Base-by-base conservation (phyloP, 2,888 invertebrate genomes). In the Polietes domitor region DNA sequence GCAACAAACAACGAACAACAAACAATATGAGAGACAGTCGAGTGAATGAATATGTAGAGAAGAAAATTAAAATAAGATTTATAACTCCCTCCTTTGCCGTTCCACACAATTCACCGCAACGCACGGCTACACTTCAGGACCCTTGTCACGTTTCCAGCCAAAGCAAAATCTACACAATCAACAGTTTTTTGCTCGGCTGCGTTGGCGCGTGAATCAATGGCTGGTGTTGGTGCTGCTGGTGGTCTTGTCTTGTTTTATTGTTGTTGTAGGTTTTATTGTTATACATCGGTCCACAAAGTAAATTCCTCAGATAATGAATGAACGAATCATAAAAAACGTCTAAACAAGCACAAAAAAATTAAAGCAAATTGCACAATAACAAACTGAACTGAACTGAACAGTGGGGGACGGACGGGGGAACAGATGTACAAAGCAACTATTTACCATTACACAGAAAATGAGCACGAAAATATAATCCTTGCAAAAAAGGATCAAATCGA, bases 21-120 rank as follows among this genome's bases (percentile, higher is more conserved):
- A 17, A 50, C n/a, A 28, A 50, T 12, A 41, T 43, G 55, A 65
- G 55, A 65, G 41, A 43, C 58, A 50, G 26, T 37, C 21, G 15
- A 37, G 61, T n/a, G 55, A 55, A 15, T 43, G 58, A 65, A 55
- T 50, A 72, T 28, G 32, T 47, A 53, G 19, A 47, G 55, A 71
- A 47, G 55, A 71, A 79, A 83, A 83, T 83, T 73, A 79, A 79
- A 82, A 72, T 19, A 83, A 76, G 28, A 82, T 76, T 76, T 55
- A 82, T 76, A 76, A 72, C 24, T 72, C 7, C 50, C 32, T 15
- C 41, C 71, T 37, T 6, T n/a, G 28, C 58, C 28, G 0, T 19
- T 10, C 58, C 1, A 53, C 9, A 19, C 5, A 10, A 2, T 32
- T 17, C 43, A 19, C 19, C 41, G 41, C 24, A 10, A 7, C 21